phyloP scores from a whole-genome alignment of 2,113 vertebrate genomes.

The Casuarius casuarius region DNA sequence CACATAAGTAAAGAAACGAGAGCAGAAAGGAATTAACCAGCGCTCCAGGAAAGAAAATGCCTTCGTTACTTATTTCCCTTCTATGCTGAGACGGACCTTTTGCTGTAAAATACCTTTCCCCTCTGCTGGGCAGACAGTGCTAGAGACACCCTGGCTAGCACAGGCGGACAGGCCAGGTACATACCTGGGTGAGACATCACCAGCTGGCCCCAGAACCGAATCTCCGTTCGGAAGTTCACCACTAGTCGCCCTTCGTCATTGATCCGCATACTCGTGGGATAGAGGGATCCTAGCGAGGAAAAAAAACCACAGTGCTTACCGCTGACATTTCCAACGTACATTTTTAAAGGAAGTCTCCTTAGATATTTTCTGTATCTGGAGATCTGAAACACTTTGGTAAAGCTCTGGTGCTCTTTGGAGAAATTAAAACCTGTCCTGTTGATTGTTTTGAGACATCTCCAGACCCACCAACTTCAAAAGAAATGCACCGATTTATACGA shows the following conservation, averaged over 20 bases:
- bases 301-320: not conserved
- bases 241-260: constrained; percentile 78
- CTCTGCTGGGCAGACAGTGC: not conserved
- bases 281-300: constrained; percentile 75
- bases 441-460: not conserved
- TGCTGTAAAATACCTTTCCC: not conserved
- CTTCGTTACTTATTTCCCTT: not conserved
- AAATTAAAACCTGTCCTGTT: not conserved
- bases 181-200: constrained; percentile 83
- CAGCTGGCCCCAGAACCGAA: constrained; percentile 79
- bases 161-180: not conserved
- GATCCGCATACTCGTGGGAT: constrained; percentile 81
- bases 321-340: not conserved
- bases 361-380: not conserved
- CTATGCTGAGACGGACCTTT: not conserved
- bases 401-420: not conserved
- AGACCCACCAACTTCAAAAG: not conserved
- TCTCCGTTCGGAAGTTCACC: constrained; percentile 80
- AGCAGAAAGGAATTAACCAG: not conserved
- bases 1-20: not conserved
- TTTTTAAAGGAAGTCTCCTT: not conserved
- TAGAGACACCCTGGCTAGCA: not conserved
- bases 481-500: not conserved
- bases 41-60: not conserved
- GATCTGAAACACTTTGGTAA: not conserved